Conservation (phyloP, 2,888 invertebrate genomes). For the Julus scandinavius region DNA sequence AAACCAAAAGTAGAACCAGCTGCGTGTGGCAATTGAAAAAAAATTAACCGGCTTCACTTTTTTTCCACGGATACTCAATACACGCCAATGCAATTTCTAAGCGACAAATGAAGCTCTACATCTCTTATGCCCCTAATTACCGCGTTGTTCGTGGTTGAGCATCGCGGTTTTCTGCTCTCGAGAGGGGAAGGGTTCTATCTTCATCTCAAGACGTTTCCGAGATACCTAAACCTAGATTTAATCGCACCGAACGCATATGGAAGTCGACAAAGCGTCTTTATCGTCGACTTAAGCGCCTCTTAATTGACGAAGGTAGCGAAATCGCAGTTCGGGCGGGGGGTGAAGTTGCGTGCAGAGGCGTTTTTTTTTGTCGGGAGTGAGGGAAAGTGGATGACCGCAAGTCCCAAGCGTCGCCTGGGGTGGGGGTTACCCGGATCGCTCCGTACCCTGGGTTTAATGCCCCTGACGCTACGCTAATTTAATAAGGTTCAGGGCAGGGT, state of each 20-base stretch:
- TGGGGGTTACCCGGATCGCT: neutral
- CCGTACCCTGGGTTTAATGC: slow-evolving; percentile 31
- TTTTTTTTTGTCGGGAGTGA: neutral
- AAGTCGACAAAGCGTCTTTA: neutral
- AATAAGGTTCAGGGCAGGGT: neutral
- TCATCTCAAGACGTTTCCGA: neutral
- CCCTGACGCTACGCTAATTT: neutral
- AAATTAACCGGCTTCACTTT: no score
- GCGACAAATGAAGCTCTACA: no score
- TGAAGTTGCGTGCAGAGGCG: neutral
- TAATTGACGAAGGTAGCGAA: slow-evolving; percentile 7
- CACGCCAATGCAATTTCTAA: no score
- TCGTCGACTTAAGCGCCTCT: neutral
- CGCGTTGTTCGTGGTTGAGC: no score
- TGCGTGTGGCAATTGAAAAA: no score
- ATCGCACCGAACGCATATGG: neutral
- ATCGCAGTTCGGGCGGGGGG: slow-evolving; percentile 3
- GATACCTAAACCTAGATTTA: neutral
- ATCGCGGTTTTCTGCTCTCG: no score
- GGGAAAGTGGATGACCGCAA: slow-evolving; percentile 36
- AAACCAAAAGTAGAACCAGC: no score
- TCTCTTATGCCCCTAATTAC: no score
- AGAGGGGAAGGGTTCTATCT: neutral
- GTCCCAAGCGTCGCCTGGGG: neutral
- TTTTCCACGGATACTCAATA: no score